These are phyloP conservation scores for Amblyjoppa fuscipennis DNA, from an alignment of 2,888 invertebrate genomes.

Conservation along the genomic window DNA sequence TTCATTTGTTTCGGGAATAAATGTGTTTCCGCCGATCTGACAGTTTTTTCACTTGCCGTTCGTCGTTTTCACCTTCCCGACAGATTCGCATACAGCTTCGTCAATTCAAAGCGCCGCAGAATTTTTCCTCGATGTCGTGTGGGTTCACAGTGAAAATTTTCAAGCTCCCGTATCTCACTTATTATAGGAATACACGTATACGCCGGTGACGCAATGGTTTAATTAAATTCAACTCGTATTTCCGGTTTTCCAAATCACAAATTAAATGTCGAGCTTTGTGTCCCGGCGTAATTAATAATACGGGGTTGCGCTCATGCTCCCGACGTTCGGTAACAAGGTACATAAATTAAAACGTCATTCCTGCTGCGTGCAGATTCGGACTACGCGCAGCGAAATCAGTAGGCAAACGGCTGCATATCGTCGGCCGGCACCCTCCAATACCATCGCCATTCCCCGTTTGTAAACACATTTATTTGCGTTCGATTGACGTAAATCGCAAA, in stretches of 20 bases:
- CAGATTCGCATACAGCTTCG: background rate
- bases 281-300: constrained; percentile 64
- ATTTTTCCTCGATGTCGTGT: background rate
- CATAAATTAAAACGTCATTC: constrained; percentile 65
- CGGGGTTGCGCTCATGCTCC: constrained; percentile 14
- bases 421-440: background rate
- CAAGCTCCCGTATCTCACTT: background rate
- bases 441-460: background rate
- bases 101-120: background rate
- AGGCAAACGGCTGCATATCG: constrained; percentile 37
- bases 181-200: background rate
- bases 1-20: background rate
- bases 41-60: background rate
- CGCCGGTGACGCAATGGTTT: constrained; percentile 66
- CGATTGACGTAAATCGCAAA: constrained; percentile 23
- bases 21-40: background rate
- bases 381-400: constrained; percentile 26
- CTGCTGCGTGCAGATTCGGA: constrained; percentile 32
- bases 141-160: background rate
- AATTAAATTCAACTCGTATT: constrained; percentile 72
- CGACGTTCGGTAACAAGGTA: constrained; percentile 48
- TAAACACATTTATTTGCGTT: constrained; percentile 31
- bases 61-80: background rate
- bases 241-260: constrained; percentile 73
- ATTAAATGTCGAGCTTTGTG: constrained; percentile 70